Evolutionary conservation across 2,797 vertebrate genomes (phyloP), one percentile per base, ranked within the genome.

Genomic region (Semotilus atromaculatus): DNA sequence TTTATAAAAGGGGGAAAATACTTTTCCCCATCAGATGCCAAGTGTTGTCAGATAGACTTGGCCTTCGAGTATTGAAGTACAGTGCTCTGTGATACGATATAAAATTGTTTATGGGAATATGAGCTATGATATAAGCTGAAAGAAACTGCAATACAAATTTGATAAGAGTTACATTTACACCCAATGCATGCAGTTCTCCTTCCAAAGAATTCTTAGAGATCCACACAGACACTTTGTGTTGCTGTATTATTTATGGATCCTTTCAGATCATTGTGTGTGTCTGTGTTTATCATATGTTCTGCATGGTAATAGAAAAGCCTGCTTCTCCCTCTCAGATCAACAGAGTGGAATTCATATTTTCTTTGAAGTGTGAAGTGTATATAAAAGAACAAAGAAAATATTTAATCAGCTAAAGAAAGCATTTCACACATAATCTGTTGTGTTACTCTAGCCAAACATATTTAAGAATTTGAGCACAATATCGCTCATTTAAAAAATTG

Each of bases 81-180:
- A 60, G 11, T 36, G 72, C 19, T 53, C 45, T 23, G 29, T 66
- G 38, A 29, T 45, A 58, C 7, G 34, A 55, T 36, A 21, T 19
- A 53, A 38, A 34, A 53, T n/a, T 64, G 31, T 84, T 43, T 38
- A 23, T 74, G 45, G 16, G 36, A 38, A 60, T 80, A 62, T 53
- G 29, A 40, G 26, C 31, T 55, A 72, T 80, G 68, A 66, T 82
- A 48, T 29, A 53, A 68, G 26, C 29, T 74, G 14, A 48, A 67
- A 34, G 58, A 36, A 75, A 74, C 13, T 4, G 43, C 34, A 48
- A 31, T 51, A 43, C 80, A 18, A 67, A 67, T 45, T 29, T 88
- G 81, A 90, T 88, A 85, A 72, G 60, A 72, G 58, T 60, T 53
- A 86, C 87, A 88, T 90, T 90, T 88, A 88, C 85, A 88, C 86